Conservation (phyloP, 2,113 vertebrate genomes). For the Microtus montanus region DNA sequence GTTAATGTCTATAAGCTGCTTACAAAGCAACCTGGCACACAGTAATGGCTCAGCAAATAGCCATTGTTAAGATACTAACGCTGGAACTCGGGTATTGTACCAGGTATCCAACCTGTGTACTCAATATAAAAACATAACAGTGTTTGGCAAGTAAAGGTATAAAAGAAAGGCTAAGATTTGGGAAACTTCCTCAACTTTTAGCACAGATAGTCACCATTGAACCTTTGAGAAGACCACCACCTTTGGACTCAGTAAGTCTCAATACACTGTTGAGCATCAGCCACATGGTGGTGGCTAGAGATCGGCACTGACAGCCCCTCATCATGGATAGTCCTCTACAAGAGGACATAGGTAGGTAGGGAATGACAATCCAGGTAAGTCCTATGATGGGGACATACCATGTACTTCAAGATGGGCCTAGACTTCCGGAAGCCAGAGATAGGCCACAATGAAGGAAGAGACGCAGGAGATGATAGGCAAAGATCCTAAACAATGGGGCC, state of each 20-base stretch:
- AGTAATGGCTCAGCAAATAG: background rate
- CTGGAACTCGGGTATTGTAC: background rate
- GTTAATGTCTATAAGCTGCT: background rate
- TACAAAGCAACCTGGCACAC: background rate
- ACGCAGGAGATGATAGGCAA: background rate
- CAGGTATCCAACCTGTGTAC: background rate
- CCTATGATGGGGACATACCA: background rate
- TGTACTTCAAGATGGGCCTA: background rate
- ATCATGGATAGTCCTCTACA: background rate
- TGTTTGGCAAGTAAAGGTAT: background rate
- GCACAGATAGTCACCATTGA: background rate
- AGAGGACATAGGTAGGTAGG: background rate
- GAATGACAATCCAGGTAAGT: background rate
- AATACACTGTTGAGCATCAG: background rate
- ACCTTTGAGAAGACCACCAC: background rate
- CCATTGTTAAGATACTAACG: background rate
- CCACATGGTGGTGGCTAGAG: background rate
- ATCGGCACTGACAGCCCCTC: background rate
- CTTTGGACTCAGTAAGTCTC: background rate
- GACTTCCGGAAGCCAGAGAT: background rate
- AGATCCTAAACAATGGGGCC: background rate
- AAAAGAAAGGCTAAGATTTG: background rate
- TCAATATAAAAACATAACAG: background rate
- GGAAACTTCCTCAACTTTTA: background rate
- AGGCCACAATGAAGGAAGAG: background rate